These are phyloP conservation scores for Aurelia aurita DNA, from an alignment of 30 jellyfish, hydroid and myxozoan species.

Conservation along the genomic window DNA sequence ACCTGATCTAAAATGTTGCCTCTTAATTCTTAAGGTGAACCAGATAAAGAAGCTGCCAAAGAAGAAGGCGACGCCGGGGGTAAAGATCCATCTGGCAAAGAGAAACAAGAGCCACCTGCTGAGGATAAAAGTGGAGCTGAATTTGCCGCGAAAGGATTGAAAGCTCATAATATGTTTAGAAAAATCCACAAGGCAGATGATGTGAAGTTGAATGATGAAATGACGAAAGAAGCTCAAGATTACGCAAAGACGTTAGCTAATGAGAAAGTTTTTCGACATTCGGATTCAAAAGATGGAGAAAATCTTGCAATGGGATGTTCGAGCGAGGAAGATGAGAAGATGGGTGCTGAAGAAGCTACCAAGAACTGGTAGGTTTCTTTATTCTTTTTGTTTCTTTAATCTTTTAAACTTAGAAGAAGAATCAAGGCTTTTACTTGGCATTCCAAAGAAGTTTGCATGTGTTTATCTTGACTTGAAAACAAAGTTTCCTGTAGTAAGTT, in stretches of 20 bases:
- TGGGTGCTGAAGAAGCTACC: constrained; percentile 78
- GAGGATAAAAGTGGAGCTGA: constrained; percentile 21
- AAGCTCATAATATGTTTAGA: constrained; percentile 70
- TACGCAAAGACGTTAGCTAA: constrained; percentile 78
- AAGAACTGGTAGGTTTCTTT: constrained; percentile 67
- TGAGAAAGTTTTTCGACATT: constrained; percentile 53
- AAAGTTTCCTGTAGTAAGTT: too few relatives aligned
- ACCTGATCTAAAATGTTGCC: too few relatives aligned
- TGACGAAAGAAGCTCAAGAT: constrained; percentile 73
- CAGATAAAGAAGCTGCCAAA: neutral
- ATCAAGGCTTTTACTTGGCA: too few relatives aligned
- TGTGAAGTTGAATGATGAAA: constrained; percentile 56
- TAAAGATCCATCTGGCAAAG: neutral
- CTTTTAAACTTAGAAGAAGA: too few relatives aligned
- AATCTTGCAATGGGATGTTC: constrained; percentile 85
- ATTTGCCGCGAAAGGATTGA: constrained; percentile 23
- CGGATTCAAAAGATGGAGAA: constrained; percentile 73
- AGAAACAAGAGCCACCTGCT: neutral
- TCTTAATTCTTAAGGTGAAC: neutral
- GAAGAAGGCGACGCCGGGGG: constrained; percentile 18
- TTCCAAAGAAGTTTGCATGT: too few relatives aligned
- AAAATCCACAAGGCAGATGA: constrained; percentile 45
- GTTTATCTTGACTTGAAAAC: too few relatives aligned
- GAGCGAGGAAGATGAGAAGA: constrained; percentile 38
- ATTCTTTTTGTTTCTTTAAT: neutral